A percentile compares a stretch with the other conserved stretches of the same genome.
These are phyloP conservation scores for Lasius fuliginosus DNA, from an alignment of 2,888 invertebrate genomes.

Conservation along the genomic window DNA sequence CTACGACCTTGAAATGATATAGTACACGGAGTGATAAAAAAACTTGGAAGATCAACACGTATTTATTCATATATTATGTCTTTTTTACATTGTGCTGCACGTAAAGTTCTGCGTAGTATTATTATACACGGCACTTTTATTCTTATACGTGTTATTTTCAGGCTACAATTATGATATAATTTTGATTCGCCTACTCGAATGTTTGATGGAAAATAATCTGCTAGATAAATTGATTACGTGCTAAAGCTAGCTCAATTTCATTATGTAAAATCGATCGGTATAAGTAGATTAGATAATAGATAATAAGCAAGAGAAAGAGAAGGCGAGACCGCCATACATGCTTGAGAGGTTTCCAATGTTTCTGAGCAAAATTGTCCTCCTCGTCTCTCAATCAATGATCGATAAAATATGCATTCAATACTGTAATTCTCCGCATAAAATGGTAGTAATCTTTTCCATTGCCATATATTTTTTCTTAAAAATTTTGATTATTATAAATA, in stretches of 20 bases:
- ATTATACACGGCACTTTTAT: neutral
- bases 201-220: constrained; percentile 34
- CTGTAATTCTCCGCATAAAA: neutral
- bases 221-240: constrained; percentile 44
- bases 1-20: constrained; percentile 3
- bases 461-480: neutral
- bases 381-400: neutral
- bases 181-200: neutral
- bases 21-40: constrained; percentile 2
- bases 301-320: constrained; percentile 34
- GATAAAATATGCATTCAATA: neutral
- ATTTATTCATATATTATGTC: neutral
- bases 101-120: neutral
- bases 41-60: neutral
- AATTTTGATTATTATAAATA: neutral
- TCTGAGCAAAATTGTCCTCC: neutral
- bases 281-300: constrained; percentile 57
- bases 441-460: neutral
- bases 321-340: neutral
- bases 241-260: constrained; percentile 34
- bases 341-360: constrained; percentile 5
- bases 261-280: constrained; percentile 59
- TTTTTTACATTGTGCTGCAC: neutral
- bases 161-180: neutral
- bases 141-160: neutral